Conservation (phyloP, 2,797 vertebrate species). For the Melanotaenia trifasciata region DNA sequence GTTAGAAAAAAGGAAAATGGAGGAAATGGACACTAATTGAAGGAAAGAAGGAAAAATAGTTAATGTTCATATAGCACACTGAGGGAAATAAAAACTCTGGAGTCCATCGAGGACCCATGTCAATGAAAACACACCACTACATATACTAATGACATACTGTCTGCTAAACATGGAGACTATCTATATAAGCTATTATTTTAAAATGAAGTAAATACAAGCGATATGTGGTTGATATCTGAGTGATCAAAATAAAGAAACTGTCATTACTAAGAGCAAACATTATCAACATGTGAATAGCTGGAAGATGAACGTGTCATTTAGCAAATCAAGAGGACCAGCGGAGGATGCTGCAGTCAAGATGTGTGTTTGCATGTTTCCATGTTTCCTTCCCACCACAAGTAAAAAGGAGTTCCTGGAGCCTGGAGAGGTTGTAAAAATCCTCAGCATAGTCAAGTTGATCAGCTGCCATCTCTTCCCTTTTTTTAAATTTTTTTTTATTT, state of each 20-base stretch:
- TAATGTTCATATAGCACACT: too few relatives aligned
- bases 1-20: too few relatives aligned
- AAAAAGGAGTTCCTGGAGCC: conserved; percentile 26
- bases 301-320: conserved; percentile 14
- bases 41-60: too few relatives aligned
- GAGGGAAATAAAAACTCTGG: too few relatives aligned
- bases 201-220: background rate
- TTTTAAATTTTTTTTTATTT: background rate
- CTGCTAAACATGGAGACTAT: background rate
- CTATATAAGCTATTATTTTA: background rate
- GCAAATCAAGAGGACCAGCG: conserved; percentile 32
- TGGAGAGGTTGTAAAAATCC: conserved; percentile 48
- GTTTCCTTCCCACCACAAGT: conserved; percentile 14
- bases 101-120: too few relatives aligned
- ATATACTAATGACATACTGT: too few relatives aligned
- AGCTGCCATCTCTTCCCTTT: conserved; percentile 27
- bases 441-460: conserved; percentile 41
- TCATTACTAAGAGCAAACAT: conserved; percentile 20
- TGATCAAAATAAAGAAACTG: background rate
- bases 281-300: conserved; percentile 26
- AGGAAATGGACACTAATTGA: too few relatives aligned
- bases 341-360: conserved; percentile 21
- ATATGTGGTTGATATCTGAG: background rate
- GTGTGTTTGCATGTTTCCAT: conserved; percentile 29
- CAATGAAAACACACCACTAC: too few relatives aligned